Percentiles rank a stretch among this genome's conserved stretches.
These are phyloP conservation scores for Macaca fascicularis DNA, from an alignment of 2,113 vertebrate species.

Conservation along the genomic window T2T-MFA8v1.1 NC_088375.1:222250001-222250500, in stretches of 20 bases:
- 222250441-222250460: not conserved
- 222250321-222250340: fast-evolving
- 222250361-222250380: fast-evolving
- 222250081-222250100: not conserved
- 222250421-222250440: not conserved
- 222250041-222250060: not conserved
- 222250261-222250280: not conserved
- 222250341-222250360: fast-evolving
- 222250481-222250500: not conserved
- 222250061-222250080: not conserved
- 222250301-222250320: fast-evolving
- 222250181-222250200: fast-evolving
- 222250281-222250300: fast-evolving
- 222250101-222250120: fast-evolving
- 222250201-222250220: not conserved
- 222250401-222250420: not conserved
- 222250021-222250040: not conserved
- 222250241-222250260: not conserved
- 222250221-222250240: not conserved
- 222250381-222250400: not conserved
- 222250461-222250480: not conserved
- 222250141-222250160: fast-evolving
- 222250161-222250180: fast-evolving
- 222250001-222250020: not conserved
- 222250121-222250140: not conserved